Conservation (phyloP, 2,888 invertebrate genomes). For the Teinopalpus imperialis region DNA sequence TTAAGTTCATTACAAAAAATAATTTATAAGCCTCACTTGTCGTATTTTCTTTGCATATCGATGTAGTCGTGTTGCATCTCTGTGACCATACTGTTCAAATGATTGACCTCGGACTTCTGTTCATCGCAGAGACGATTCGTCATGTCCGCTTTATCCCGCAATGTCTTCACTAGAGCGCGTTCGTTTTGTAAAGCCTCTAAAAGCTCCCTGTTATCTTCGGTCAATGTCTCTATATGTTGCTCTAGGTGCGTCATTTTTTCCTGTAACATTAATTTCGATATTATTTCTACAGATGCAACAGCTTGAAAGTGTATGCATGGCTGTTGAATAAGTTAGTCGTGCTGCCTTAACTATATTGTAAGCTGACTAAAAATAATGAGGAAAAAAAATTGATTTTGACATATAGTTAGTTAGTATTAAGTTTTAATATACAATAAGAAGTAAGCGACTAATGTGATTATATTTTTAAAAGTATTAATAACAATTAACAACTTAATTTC, state of each 20-base stretch:
- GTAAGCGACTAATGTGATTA: too few relatives aligned
- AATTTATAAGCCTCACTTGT: slow-evolving; percentile 47
- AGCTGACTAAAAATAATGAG: too few relatives aligned
- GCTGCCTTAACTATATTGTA: too few relatives aligned
- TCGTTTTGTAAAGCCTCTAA: slow-evolving; percentile 77
- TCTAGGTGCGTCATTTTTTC: slow-evolving; percentile 64
- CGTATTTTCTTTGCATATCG: slow-evolving; percentile 66
- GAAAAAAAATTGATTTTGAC: too few relatives aligned
- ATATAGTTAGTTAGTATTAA: too few relatives aligned
- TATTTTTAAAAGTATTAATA: too few relatives aligned
- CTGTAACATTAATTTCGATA: slow-evolving; percentile 44
- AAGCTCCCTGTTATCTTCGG: slow-evolving; percentile 74
- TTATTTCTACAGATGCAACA: too few relatives aligned
- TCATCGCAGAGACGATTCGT: slow-evolving; percentile 73
- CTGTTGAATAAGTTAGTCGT: too few relatives aligned
- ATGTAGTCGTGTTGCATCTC: slow-evolving; percentile 71
- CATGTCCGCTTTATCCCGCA: slow-evolving; percentile 76
- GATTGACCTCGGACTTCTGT: slow-evolving; percentile 72
- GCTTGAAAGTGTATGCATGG: too few relatives aligned
- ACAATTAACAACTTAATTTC: too few relatives aligned
- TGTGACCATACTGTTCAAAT: slow-evolving; percentile 60
- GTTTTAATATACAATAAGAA: too few relatives aligned
- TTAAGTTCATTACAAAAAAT: too few relatives aligned
- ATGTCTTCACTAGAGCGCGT: slow-evolving; percentile 71
- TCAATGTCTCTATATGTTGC: slow-evolving; percentile 69